Base-by-base conservation (phyloP, 2,113 vertebrate species). In the Poeciliopsis occidentalis region DNA sequence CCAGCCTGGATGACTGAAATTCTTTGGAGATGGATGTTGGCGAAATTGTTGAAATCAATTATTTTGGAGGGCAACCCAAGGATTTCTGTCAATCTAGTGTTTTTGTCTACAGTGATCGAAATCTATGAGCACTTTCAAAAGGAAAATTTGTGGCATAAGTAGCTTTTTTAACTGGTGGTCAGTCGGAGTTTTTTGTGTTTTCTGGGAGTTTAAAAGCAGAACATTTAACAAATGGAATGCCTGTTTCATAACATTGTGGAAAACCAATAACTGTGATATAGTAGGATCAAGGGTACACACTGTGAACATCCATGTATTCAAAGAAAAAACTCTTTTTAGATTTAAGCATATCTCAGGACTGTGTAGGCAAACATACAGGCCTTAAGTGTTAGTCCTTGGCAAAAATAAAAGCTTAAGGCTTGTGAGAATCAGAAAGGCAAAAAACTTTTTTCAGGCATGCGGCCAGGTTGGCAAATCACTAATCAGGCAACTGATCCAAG, bases 401-500 rank as follows among this genome's bases (percentile, higher is more conserved):
- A 79, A 75, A 79, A 69, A 62, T 57, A 57, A 12, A 72, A 51
- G 54, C 63, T 70, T 47, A 22, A 34, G 66, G 75, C 37, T 71
- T 76, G 60, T 54, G 24, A 84, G 67, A 70, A 61, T 67, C 61
- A 68, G 60, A 3, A 71, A 44, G 3, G 34, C 17, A 71, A 74
- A 85, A 84, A 57, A 6, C 44, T 78, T 73, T 81, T 64, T 78
- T 69, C 71, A 47, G 71, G 62, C 75, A 73, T 13, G 32, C 67
- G 47, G 67, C 82, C 75, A 71, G 69, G 78, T 83, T 85, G 80
- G 81, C 64, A 64, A 78, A 63, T 75, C 67, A 77, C 30, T 67
- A 84, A 80, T 77, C 68, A 73, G 70, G 51, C 66, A 70, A 77
- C 67, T 74, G 79, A 68, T 81, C 79, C 85, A 70, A 76, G 51